A percentile compares a stretch with the other conserved stretches of the same genome.
Conservation (phyloP, 2,888 invertebrate species). For the Brachypterus glaber region DNA sequence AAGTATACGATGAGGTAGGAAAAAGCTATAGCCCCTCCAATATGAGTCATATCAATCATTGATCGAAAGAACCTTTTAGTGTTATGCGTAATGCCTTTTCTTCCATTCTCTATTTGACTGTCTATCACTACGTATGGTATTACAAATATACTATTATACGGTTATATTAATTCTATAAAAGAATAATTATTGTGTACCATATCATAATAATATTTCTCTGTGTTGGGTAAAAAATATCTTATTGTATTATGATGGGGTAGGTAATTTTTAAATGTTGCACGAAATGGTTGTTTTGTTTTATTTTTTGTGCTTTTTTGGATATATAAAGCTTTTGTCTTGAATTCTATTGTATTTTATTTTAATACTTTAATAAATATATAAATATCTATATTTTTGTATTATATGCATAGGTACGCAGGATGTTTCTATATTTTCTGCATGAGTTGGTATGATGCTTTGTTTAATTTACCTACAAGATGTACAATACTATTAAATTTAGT, state of each 20-base stretch:
- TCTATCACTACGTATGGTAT: slow-evolving; percentile 28
- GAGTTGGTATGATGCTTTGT: too few species aligned
- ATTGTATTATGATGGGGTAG: slow-evolving; percentile 23
- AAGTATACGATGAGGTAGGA: too few species aligned
- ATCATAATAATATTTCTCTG: slow-evolving; percentile 21
- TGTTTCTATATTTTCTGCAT: too few species aligned
- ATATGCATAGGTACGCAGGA: slow-evolving; percentile 15
- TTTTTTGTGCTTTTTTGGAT: slow-evolving; percentile 10
- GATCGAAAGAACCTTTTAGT: slow-evolving; percentile 28
- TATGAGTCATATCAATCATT: slow-evolving; percentile 22
- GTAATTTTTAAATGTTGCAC: slow-evolving; percentile 20
- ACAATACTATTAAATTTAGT: too few species aligned
- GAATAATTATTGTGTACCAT: slow-evolving; percentile 20
- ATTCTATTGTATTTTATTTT: slow-evolving; percentile 14
- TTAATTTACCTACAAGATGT: too few species aligned
- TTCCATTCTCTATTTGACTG: slow-evolving; percentile 29
- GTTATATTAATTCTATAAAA: slow-evolving; percentile 20
- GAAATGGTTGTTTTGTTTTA: slow-evolving; percentile 11
- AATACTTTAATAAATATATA: too few species aligned
- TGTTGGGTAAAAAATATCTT: slow-evolving; percentile 9
- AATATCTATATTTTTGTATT: slow-evolving; percentile 14
- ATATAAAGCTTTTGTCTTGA: slow-evolving; percentile 12
- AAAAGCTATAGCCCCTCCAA: slow-evolving; percentile 24
- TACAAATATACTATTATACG: slow-evolving; percentile 24
- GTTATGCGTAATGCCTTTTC: slow-evolving; percentile 22